A percentile compares a stretch with the other conserved stretches of the same genome.
Evolutionary conservation across 2,113 vertebrate species (phyloP).

Genomic region (Rhinopithecus roxellana): DNA sequence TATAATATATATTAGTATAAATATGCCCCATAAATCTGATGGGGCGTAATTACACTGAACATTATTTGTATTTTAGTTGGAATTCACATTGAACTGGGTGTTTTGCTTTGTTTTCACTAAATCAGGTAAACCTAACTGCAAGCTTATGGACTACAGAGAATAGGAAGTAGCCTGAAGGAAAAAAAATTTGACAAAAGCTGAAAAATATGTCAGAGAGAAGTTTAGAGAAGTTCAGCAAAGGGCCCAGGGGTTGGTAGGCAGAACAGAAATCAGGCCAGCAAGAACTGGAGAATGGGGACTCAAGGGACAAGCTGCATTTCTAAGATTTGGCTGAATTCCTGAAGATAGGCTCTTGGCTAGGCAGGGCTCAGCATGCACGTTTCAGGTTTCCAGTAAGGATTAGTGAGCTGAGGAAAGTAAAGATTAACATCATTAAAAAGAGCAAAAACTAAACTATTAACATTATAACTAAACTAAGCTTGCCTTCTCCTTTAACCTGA

Average conservation of each 20-base stretch:
- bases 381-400: neutral
- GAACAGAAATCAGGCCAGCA: neutral
- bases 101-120: neutral
- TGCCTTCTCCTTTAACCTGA: neutral
- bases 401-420: neutral
- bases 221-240: neutral
- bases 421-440: neutral
- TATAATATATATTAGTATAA: neutral
- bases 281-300: too few species aligned
- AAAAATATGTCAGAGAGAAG: neutral
- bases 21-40: neutral
- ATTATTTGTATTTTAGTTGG: neutral
- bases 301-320: neutral
- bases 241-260: accelerated
- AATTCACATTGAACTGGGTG: neutral
- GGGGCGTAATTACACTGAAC: neutral
- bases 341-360: neutral
- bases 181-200: neutral
- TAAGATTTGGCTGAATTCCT: neutral
- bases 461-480: neutral
- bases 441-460: neutral
- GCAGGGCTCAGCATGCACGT: neutral
- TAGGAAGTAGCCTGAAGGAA: neutral
- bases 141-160: neutral
- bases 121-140: neutral